These are phyloP conservation scores for Drosophila villosipedis DNA, from an alignment of 2,888 invertebrate species.

Conservation along the genomic window DNA sequence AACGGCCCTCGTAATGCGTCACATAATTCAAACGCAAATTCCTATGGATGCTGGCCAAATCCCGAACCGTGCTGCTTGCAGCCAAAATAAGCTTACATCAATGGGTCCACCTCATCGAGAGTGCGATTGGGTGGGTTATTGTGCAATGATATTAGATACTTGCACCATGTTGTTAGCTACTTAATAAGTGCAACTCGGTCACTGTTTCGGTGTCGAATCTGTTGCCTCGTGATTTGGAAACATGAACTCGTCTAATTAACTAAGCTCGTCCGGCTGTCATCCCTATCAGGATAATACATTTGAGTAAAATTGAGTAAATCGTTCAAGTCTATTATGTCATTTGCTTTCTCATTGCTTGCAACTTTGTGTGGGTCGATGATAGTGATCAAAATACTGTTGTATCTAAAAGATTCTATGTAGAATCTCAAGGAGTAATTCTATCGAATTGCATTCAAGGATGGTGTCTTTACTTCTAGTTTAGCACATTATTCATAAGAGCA, in stretches of 20 bases:
- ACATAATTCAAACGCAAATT: constrained; percentile 72
- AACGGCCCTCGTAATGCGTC: constrained; percentile 63
- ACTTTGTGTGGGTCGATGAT: background rate
- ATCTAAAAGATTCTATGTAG: too few relatives aligned
- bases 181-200: background rate
- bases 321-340: too few relatives aligned
- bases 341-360: too few relatives aligned
- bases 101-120: background rate
- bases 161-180: background rate
- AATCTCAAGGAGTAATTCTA: background rate
- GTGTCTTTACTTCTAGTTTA: background rate
- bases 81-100: constrained; percentile 11
- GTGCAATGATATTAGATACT: constrained; percentile 13
- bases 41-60: constrained; percentile 20
- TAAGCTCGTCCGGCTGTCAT: background rate
- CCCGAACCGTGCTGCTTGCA: background rate
- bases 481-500: background rate
- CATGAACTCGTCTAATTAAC: background rate
- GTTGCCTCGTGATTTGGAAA: background rate
- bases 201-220: background rate
- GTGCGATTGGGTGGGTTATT: background rate
- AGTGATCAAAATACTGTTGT: too few relatives aligned
- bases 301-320: background rate
- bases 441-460: background rate
- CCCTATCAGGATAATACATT: background rate